Conservation (phyloP, 1,140 invertebrate species). For the Drosophila ananassae region DNA sequence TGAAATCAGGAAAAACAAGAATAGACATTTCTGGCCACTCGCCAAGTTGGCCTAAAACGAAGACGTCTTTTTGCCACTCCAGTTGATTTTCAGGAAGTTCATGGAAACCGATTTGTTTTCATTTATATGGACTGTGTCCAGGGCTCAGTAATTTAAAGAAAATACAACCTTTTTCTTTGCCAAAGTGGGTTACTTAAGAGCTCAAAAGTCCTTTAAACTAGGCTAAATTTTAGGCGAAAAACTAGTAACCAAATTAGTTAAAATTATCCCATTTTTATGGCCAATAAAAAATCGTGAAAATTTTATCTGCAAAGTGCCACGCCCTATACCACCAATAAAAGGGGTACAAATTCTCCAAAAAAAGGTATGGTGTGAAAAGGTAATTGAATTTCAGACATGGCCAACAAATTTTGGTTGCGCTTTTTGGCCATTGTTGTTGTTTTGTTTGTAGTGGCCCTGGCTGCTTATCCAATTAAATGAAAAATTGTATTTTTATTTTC, state of each 20-base stretch:
- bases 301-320: slow-evolving; percentile 29
- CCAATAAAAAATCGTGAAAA: too few relatives aligned
- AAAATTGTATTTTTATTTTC: neutral
- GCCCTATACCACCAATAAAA: slow-evolving; percentile 10
- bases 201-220: neutral
- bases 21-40: slow-evolving; percentile 70
- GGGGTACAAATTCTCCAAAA: neutral
- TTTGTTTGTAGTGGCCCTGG: neutral
- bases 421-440: slow-evolving; percentile 21
- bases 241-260: too few relatives aligned
- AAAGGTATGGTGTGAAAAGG: slow-evolving; percentile 37
- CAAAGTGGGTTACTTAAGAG: too few relatives aligned
- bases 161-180: neutral
- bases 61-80: neutral
- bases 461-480: slow-evolving; percentile 59
- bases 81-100: neutral
- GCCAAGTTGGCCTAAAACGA: slow-evolving; percentile 46
- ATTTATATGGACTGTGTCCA: neutral
- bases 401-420: slow-evolving; percentile 14
- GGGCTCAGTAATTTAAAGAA: neutral
- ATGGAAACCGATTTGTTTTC: neutral
- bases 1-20: slow-evolving; percentile 20
- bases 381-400: slow-evolving; percentile 66
- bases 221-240: too few relatives aligned
- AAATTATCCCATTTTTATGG: too few relatives aligned